Conservation (phyloP, 2,888 invertebrate species). For the Zaprionus lineosus region DNA sequence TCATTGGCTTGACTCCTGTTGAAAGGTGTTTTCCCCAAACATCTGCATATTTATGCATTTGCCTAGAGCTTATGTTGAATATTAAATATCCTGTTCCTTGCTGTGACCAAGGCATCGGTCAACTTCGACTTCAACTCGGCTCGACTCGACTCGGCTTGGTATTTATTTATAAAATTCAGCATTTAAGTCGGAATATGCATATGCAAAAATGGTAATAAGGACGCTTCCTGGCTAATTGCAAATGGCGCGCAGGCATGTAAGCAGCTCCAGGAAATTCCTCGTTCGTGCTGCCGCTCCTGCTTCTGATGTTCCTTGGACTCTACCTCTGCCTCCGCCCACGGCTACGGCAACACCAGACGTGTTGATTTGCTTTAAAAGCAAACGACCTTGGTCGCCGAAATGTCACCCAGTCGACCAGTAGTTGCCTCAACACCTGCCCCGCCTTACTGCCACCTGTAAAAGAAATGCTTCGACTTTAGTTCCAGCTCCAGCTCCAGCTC, state of each 20-base stretch:
- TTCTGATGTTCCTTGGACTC: too few species aligned
- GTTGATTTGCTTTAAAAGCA: slow-evolving; percentile 40
- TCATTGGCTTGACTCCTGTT: too few species aligned
- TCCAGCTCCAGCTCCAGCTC: slow-evolving; percentile 26
- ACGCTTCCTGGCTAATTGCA: slow-evolving; percentile 56
- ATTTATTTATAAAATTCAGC: slow-evolving; percentile 38
- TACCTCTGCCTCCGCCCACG: too few species aligned
- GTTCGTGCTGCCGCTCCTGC: too few species aligned
- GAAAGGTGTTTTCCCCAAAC: too few species aligned
- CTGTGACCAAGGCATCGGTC: too few species aligned
- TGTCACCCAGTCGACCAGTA: slow-evolving; percentile 59
- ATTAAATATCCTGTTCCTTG: slow-evolving; percentile 19
- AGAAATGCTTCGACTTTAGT: too few species aligned
- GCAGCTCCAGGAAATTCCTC: not conserved
- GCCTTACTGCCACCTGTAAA: too few species aligned
- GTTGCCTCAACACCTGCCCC: slow-evolving; percentile 12
- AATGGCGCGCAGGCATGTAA: slow-evolving; percentile 47
- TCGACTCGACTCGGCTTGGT: not conserved
- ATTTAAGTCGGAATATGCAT: slow-evolving; percentile 50
- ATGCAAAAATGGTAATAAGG: slow-evolving; percentile 32
- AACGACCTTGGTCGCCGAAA: slow-evolving; percentile 48
- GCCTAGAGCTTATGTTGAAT: slow-evolving; percentile 28
- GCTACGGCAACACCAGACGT: slow-evolving; percentile 4
- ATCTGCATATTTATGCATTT: slow-evolving; percentile 33
- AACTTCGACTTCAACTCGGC: too few species aligned